Conservation (phyloP, 2,888 invertebrate genomes). For the Platycheirus rosarum region DNA sequence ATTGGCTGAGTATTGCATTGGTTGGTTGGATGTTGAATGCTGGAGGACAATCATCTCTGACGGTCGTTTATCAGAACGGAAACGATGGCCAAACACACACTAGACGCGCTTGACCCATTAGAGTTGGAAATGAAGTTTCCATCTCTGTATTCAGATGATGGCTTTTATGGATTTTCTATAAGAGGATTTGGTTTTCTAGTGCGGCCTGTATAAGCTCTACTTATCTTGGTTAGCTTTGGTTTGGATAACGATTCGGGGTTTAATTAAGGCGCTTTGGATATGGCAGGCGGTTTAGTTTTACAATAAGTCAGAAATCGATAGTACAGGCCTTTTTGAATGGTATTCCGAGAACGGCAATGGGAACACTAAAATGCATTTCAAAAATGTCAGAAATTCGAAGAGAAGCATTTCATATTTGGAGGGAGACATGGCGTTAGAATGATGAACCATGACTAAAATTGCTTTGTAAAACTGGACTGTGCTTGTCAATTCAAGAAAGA, state of each 20-base stretch:
- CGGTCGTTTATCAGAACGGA: constrained; percentile 56
- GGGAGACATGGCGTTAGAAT: too few relatives aligned
- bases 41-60: constrained; percentile 7
- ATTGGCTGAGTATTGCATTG: constrained; percentile 7
- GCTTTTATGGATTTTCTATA: constrained; percentile 23
- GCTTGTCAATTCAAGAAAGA: too few relatives aligned
- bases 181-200: constrained; percentile 35
- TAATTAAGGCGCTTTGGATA: too few relatives aligned
- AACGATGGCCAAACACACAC: constrained; percentile 49
- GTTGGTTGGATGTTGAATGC: background rate
- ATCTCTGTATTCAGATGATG: constrained; percentile 1
- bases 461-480: too few relatives aligned
- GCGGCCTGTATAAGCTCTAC: constrained; percentile 10
- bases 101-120: constrained; percentile 49
- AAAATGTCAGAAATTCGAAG: too few relatives aligned
- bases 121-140: constrained; percentile 13
- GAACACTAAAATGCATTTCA: too few relatives aligned
- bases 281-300: too few relatives aligned
- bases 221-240: constrained; percentile 23
- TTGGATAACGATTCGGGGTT: background rate
- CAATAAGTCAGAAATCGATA: too few relatives aligned
- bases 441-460: too few relatives aligned
- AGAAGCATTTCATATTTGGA: too few relatives aligned
- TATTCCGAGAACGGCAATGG: too few relatives aligned
- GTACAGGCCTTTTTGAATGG: too few relatives aligned